Conservation (phyloP, 2,113 vertebrate genomes). For the Lamprologus tigripictilis region DNA sequence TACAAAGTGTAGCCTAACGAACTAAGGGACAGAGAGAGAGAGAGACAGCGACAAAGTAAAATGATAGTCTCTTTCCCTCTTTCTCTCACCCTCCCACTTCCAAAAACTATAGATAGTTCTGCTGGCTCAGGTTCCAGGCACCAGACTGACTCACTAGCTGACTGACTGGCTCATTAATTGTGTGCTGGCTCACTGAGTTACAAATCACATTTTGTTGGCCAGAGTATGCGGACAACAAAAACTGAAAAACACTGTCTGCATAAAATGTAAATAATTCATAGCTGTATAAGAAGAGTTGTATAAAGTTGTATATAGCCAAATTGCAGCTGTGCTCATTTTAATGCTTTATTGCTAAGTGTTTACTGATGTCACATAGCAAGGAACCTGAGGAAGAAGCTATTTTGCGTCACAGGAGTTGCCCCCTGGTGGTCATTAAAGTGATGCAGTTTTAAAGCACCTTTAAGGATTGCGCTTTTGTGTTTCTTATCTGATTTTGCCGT, state of each 20-base stretch:
- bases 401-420: rapidly evolving
- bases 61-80: background rate
- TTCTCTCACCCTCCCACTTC: slow-evolving; percentile 49
- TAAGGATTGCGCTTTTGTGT: background rate
- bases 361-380: background rate
- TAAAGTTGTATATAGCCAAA: background rate
- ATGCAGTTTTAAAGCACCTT: background rate
- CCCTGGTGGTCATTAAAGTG: background rate
- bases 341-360: background rate
- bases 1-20: background rate
- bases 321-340: background rate
- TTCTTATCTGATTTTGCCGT: background rate
- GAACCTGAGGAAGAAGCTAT: background rate
- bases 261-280: background rate
- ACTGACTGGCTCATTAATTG: background rate
- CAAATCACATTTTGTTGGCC: background rate
- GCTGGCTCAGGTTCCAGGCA: slow-evolving; percentile 57
- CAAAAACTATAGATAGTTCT: slow-evolving; percentile 67
- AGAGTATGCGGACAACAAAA: background rate
- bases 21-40: background rate
- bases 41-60: background rate
- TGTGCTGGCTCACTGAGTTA: background rate
- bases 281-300: background rate
- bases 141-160: slow-evolving; percentile 29
- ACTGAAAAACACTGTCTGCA: background rate